phyloP scores from a whole-genome alignment of 2,113 vertebrate genomes.

The Numenius arquata region DNA sequence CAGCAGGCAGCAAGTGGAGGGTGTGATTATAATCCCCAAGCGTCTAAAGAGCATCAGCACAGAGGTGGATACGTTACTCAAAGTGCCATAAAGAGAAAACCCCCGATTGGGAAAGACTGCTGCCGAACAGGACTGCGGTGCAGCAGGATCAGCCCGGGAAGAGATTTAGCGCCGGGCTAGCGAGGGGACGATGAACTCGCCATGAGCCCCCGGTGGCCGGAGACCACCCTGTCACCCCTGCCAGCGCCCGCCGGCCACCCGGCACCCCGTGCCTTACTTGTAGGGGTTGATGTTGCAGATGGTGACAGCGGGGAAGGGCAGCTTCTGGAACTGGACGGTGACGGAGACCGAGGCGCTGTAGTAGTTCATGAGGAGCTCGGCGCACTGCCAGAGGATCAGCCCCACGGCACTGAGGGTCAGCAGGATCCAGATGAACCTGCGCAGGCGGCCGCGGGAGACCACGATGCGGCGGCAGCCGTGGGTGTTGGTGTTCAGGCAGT shows the following conservation, averaged over 20 bases:
- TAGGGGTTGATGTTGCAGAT: slow-evolving; percentile 85
- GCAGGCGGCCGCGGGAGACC: slow-evolving; percentile 78
- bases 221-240: too few species aligned
- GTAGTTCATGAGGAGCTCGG: slow-evolving; percentile 74
- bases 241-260: neutral
- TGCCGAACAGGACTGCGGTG: fast-evolving
- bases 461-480: slow-evolving; percentile 83
- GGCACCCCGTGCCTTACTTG: slow-evolving; percentile 66
- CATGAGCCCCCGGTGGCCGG: neutral
- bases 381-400: slow-evolving; percentile 81
- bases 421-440: slow-evolving; percentile 74
- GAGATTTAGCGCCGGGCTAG: fast-evolving
- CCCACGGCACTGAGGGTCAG: slow-evolving; percentile 76
- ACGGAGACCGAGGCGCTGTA: slow-evolving; percentile 79
- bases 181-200: fast-evolving
- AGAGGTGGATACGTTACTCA: fast-evolving
- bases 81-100: fast-evolving
- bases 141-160: neutral
- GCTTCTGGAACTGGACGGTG: slow-evolving; percentile 79
- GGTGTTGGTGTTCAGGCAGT: slow-evolving; percentile 82
- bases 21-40: fast-evolving
- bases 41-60: neutral
- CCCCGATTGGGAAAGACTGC: fast-evolving
- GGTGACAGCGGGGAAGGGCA: slow-evolving; percentile 80
- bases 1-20: neutral